Evolutionary conservation across 2,113 vertebrate species (phyloP).

Genomic region (Sturnira hondurensis): DNA sequence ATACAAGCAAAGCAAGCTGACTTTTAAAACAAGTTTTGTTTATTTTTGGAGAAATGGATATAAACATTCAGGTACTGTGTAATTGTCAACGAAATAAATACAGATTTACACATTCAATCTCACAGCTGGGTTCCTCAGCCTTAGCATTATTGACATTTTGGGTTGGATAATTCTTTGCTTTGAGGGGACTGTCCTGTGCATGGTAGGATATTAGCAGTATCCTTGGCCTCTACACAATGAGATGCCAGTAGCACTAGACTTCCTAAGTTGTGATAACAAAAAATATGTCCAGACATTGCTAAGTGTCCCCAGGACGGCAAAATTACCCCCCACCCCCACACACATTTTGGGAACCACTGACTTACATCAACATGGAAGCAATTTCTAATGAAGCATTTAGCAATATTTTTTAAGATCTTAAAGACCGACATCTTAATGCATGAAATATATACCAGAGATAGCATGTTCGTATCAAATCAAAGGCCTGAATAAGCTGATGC

Average conservation of each 20-base stretch:
- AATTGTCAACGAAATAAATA: neutral
- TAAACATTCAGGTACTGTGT: neutral
- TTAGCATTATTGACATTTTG: neutral
- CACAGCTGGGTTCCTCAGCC: neutral
- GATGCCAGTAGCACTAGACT: neutral
- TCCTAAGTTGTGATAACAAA: neutral
- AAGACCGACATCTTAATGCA: conserved; percentile 29
- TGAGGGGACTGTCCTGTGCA: neutral
- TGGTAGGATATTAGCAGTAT: neutral
- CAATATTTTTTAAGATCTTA: conserved; percentile 33
- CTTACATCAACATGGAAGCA: neutral
- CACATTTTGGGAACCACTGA: neutral
- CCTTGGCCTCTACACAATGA: neutral
- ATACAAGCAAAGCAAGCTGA: neutral
- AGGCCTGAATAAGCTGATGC: conserved; percentile 31
- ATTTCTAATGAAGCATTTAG: neutral
- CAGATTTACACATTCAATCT: neutral
- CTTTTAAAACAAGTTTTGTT: neutral
- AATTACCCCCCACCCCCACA: neutral
- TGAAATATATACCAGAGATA: conserved; percentile 29
- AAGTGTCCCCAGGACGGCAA: neutral
- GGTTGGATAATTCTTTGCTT: neutral
- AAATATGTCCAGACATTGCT: neutral
- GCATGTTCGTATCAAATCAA: neutral
- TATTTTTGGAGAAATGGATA: neutral